Base-by-base conservation (phyloP, 1,140 invertebrate species). In the Caenorhabditis latens region DNA sequence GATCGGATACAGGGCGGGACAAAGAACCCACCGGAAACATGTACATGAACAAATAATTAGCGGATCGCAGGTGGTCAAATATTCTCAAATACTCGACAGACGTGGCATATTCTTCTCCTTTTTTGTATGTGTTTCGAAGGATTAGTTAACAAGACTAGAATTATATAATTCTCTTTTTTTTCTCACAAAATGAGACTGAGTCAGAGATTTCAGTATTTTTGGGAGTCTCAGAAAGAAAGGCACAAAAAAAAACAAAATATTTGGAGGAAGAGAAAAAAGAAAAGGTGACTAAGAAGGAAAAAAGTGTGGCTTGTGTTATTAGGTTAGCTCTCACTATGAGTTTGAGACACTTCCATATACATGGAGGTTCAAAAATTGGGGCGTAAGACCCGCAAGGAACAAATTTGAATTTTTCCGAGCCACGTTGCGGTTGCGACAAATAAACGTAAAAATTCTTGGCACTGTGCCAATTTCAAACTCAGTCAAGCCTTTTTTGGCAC, bases 1-100 rank as follows among this genome's bases (percentile, higher is more conserved):
- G 71, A 79, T 79, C 71, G 32, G 32, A 32, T 32, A 32, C 32
- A 2, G 32, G 32, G 32, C 32, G 40, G 71, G 46, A 79, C 71
- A 79, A 79, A 24, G 71, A 79, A 79, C 71, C 53, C n/a, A 53
- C 46, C 71, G 71, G 71, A 79, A 79, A 79, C 71, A 50, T 16
- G 13, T 19, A 50, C 24, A n/a, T 14, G 32, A 2, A 32, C 2
- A 32, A 32, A 32, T 32, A 32, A 32, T 32, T 32, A 1, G 32
- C 1, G 32, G 46, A 79, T 0, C 14, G 32, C 71, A 79, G 71
- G 4, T 79, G 71, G 46, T 79, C 71, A 79, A 79, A 79, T 50
- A 79, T 6, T 32, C 71, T 79, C 71, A 79, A 79, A 79, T 50
- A 79, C 19, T 32, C 32, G 32, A 32, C 1, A 32, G 11, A 79